Evolutionary conservation across 2,113 vertebrate species (phyloP).

Genomic region (Corydoras sp.): DNA sequence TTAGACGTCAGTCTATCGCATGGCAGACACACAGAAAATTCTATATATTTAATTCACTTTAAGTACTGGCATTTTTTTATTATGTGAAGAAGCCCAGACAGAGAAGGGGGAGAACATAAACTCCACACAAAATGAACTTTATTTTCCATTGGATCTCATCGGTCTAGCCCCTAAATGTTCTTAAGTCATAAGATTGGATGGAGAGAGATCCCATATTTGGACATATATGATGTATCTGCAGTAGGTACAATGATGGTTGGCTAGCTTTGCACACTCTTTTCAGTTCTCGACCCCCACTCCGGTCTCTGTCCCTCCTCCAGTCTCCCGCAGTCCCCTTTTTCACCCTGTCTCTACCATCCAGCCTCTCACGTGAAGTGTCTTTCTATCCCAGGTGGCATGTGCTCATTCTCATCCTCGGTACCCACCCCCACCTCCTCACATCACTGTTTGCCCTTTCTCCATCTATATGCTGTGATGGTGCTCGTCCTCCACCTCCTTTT

Average conservation of each 20-base stretch:
- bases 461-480: slow-evolving; percentile 55
- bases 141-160: too few species aligned
- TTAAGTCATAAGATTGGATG: too few species aligned
- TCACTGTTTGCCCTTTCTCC: slow-evolving; percentile 46
- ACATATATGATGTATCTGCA: slow-evolving; percentile 35
- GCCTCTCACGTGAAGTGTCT: slow-evolving; percentile 37
- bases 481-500: slow-evolving; percentile 61
- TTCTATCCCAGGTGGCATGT: slow-evolving; percentile 54
- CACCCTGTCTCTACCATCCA: slow-evolving; percentile 27
- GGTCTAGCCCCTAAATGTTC: too few species aligned
- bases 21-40: too few species aligned
- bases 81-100: too few species aligned
- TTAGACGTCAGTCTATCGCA: too few species aligned
- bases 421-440: slow-evolving; percentile 37
- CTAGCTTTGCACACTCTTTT: slow-evolving; percentile 45
- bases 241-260: slow-evolving; percentile 69
- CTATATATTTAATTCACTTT: too few species aligned
- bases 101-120: too few species aligned
- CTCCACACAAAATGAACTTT: too few species aligned
- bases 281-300: slow-evolving; percentile 48
- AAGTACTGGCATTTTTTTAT: too few species aligned
- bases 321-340: slow-evolving; percentile 51
- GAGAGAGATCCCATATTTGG: too few species aligned
- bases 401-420: slow-evolving; percentile 17
- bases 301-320: slow-evolving; percentile 49